Evolutionary conservation across 2,888 invertebrate genomes (phyloP), one percentile per base, ranked within the genome.

Genomic region (Amitus sp.): DNA sequence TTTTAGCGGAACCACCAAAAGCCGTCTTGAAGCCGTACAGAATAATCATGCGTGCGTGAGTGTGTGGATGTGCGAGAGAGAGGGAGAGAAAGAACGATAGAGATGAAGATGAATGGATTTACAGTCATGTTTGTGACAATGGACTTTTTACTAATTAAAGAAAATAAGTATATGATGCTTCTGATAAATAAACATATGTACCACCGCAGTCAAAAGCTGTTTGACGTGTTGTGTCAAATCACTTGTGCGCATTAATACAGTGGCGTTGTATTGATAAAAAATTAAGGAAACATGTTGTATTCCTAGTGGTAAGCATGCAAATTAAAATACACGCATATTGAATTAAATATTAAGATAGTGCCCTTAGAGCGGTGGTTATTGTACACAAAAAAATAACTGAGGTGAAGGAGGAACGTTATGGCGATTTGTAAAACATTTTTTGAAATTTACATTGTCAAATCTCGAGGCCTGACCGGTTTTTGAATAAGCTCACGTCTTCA

Each of bases 131-230:
- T 78, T 75, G 69, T 72, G 71, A 76, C 70, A 64, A 72, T 68
- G 66, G 77, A 71, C 73, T 80, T 81, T 82, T 80, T 78, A 79
- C 73, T 76, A 71, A 75, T 73, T 73, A 72, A 71, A 55, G 4
- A 37, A 60, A 66, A 66, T 59, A 67, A 64, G 67, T 70, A 70
- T 73, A 73, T 68, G 68, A 77, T 72, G 78, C 75, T 79, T 79
- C 73, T 77, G 75, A 70, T 74, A 68, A 76, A 75, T 74, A 74
- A 79, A 70, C 69, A 72, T 69, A 72, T 75, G 70, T 75, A 75
- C 75, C 70, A 72, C 74, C 75, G 79, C 9, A 3, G 7, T 73
- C 70, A 71, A 75, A 78, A 70, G 66, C 62, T 64, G 69, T 65
- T 70, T 68, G 70, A 70, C 69, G 73, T 71, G 69, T 75, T 73